Evolutionary conservation across 1,140 invertebrate species (phyloP).

Genomic region (Calliopsis andreniformis): DNA sequence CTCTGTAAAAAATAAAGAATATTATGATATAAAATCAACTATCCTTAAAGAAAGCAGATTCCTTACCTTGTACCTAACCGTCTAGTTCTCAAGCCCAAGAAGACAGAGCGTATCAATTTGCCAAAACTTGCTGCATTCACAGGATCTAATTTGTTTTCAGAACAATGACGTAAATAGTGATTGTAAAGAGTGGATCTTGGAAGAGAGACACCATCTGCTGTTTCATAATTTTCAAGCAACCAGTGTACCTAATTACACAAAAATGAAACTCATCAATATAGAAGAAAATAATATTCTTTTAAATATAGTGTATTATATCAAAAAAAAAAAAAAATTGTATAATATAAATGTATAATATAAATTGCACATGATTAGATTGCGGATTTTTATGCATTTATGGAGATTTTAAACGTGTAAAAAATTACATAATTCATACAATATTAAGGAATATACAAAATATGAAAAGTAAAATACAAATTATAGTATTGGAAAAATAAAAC

Average conservation of each 20-base stretch:
- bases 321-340: neutral
- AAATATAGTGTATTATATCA: neutral
- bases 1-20: conserved; percentile 82
- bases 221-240: conserved; percentile 99
- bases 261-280: neutral
- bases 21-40: neutral
- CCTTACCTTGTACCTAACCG: conserved; percentile 94
- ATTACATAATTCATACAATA: too few relatives aligned
- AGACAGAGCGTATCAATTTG: conserved; percentile 98
- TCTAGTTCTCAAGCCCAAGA: conserved; percentile 95
- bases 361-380: too few relatives aligned
- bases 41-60: neutral
- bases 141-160: conserved; percentile 96
- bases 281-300: neutral
- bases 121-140: conserved; percentile 99
- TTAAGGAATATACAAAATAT: too few relatives aligned
- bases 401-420: too few relatives aligned
- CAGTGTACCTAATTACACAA: conserved; percentile 91
- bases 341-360: neutral
- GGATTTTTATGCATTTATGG: too few relatives aligned
- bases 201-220: conserved; percentile 97
- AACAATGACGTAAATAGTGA: conserved; percentile 97
- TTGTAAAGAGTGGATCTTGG: conserved; percentile 98
- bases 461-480: too few relatives aligned
- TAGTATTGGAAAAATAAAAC: too few relatives aligned